Percentiles rank a stretch among this genome's conserved stretches.
Conservation (phyloP, 23 tunicate genomes). For the Oikopleura dioica region DNA sequence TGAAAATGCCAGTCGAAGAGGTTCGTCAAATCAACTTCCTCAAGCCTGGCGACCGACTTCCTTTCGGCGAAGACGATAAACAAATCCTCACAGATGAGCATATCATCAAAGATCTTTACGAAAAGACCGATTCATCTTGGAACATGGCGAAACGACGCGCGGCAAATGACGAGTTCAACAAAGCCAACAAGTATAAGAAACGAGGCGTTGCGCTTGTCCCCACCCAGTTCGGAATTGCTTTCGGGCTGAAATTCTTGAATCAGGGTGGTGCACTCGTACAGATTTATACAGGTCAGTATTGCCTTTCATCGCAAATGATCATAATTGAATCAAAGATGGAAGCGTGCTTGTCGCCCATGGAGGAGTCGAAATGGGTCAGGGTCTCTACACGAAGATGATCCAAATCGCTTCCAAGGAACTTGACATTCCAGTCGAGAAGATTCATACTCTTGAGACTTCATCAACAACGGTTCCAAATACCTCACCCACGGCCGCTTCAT, state of each 20-base stretch:
- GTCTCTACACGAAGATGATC: constrained; percentile 68
- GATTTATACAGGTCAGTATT: constrained; percentile 26
- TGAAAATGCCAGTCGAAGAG: constrained; percentile 24
- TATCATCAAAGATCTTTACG: neutral
- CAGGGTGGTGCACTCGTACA: constrained; percentile 79
- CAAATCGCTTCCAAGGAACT: constrained; percentile 56
- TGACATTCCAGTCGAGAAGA: constrained; percentile 26
- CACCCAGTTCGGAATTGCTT: constrained; percentile 20
- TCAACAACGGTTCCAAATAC: constrained; percentile 68
- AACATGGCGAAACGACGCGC: constrained; percentile 8
- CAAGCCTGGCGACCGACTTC: constrained; percentile 32
- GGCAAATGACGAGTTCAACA: constrained; percentile 26
- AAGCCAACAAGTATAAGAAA: constrained; percentile 25
- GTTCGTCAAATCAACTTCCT: constrained; percentile 41
- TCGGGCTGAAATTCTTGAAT: constrained; percentile 17
- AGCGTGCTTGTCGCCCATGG: constrained; percentile 61
- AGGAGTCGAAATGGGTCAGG: constrained; percentile 94
- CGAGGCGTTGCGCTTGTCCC: constrained; percentile 24
- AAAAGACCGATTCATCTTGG: neutral
- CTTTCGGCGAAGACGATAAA: constrained; percentile 17
- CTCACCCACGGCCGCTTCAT: constrained; percentile 44
- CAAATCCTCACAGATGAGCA: neutral
- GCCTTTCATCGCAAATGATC: too few species aligned
- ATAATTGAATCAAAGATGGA: too few species aligned
- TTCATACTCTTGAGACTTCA: constrained; percentile 42